Base-by-base conservation (phyloP, 2,888 invertebrate genomes). In the Laspeyria flexula region DNA sequence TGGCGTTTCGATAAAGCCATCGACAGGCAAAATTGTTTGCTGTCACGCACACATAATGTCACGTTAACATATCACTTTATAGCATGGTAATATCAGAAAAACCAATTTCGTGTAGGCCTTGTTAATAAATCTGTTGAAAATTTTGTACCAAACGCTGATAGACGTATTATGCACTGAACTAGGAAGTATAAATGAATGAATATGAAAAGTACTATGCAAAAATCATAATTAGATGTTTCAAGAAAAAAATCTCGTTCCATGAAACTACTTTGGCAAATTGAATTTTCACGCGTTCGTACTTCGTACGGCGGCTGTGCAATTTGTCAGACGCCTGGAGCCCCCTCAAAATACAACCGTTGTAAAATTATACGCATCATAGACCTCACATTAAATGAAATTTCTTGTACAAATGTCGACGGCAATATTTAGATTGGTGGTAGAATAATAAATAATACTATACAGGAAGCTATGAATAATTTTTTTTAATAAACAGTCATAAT, bases 241-340 rank as follows among this genome's bases (percentile, higher is more conserved):
- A 49, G 40, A 45, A 57, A n/a, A n/a, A 54, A 53, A 50, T 57
- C 55, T 49, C 40, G 31, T 56, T 52, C 37, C 43, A 59, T 45
- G 60, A 71, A 73, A 71, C 70, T 79, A 79, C 74, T 73, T 73
- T 61, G 45, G 55, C 60, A 77, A 78, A 83, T 81, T 77, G 70
- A 77, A 79, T 80, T 80, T 77, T 70, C 69, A 61, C 71, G 70
- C 69, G 55, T 69, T 67, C 60, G 57, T 71, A 64, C 55, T 60
- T 61, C 65, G 64, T 68, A 59, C 62, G 69, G 62, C 58, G 62
- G 69, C 67, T 61, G 65, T 75, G 73, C 75, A 78, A 81, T 80
- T 78, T 78, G 73, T 77, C 70, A 75, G 60, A 34, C 64, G 75
- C 66, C 70, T 62, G 59, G 50, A 71, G 71, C 65, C 60, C 61